Evolutionary conservation across 2,797 vertebrate species (phyloP).

Genomic region (Enteromius mattozi): DNA sequence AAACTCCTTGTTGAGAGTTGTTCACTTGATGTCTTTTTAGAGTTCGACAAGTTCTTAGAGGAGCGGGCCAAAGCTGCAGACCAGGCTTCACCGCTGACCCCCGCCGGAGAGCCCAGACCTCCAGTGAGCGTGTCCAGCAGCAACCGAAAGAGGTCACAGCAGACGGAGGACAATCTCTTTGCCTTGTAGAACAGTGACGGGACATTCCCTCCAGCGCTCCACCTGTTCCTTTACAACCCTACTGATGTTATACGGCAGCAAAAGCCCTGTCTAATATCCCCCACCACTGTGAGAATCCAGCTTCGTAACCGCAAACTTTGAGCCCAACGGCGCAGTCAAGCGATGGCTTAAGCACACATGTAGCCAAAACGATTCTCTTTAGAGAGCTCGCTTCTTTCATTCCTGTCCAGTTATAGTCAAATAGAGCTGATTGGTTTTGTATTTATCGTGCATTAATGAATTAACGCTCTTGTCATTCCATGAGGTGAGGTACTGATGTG

Average conservation of each 20-base stretch:
- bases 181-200: slow-evolving; percentile 81
- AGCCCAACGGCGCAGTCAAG: neutral
- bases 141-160: slow-evolving; percentile 89
- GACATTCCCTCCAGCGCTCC: slow-evolving; percentile 48
- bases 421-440: slow-evolving; percentile 41
- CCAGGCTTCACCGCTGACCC: slow-evolving; percentile 81
- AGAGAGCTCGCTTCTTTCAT: neutral
- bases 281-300: slow-evolving; percentile 37
- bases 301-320: neutral
- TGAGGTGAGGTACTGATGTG: neutral
- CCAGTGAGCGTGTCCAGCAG: slow-evolving; percentile 68
- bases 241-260: slow-evolving; percentile 68
- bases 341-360: slow-evolving; percentile 22
- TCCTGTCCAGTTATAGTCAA: neutral
- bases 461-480: slow-evolving; percentile 34
- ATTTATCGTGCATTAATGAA: slow-evolving; percentile 32
- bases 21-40: slow-evolving; percentile 73
- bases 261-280: slow-evolving; percentile 60
- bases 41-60: slow-evolving; percentile 97
- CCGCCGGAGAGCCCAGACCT: slow-evolving; percentile 74
- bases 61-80: slow-evolving; percentile 92
- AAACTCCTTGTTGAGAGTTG: neutral
- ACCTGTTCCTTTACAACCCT: slow-evolving; percentile 62
- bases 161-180: slow-evolving; percentile 93
- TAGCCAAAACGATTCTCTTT: neutral